Base-by-base conservation (phyloP, 2,888 invertebrate genomes). In the Tetranychus truncatus region DNA sequence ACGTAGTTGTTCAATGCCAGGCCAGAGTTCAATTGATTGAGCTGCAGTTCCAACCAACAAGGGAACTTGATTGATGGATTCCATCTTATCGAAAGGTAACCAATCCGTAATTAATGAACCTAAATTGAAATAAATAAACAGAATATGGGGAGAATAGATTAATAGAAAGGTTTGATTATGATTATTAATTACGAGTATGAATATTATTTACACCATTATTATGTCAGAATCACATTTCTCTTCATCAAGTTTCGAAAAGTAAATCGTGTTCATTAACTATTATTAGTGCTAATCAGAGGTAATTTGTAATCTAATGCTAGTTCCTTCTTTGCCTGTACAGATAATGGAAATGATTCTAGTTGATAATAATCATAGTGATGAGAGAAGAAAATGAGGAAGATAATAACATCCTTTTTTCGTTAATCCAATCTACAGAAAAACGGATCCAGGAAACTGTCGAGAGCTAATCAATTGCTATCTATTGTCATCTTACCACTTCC, bases 31-130 rank as follows among this genome's bases (percentile, higher is more conserved):
- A 11, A 79, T 78, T 66, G 81, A 81, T 73, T 81, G 81, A 6
- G 81, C 80, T 55, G 79, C 79, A 44, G 80, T 80, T 77, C 81
- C 81, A 73, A 79, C 79, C 15, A 81, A 72, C 8, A 81, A 45
- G 1, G 80, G 80, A 34, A 81, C 6, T 44, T 72, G 44, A 72
- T 72, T 55, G 15, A 55, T 55, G 9, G 55, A 55, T 15, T 55
- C 55, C 55, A 55, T 72, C 18, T 45, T 44, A 72, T 72, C 11
- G 11, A 72, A 76, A 15, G 75, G 75, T 6, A 45, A 45, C 20
- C 72, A 20, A 67, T 72, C 75, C 15, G 66, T 72, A n/a, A 75
- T 72, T 67, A 72, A 66, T 67, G 72, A 65, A 73, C 72, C 75
- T 75, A 34, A 34, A 34, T 34, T 34, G 34, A 34, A 34, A 34